A percentile compares a stretch with the other conserved stretches of the same genome.
Evolutionary conservation across 2,888 invertebrate genomes (phyloP).

Genomic region (Saturnia japonica): DNA sequence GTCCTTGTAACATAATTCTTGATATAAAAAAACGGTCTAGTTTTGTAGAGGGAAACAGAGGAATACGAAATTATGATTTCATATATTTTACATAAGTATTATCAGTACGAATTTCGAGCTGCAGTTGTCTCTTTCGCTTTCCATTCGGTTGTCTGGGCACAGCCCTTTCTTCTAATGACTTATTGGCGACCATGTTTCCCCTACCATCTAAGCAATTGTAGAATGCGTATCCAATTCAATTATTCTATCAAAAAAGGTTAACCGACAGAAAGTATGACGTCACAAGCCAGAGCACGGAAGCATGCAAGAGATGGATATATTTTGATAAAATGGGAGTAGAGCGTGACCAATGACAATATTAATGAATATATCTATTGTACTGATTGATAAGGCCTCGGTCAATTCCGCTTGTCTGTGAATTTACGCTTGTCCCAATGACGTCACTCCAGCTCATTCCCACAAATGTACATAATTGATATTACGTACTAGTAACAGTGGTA

Average conservation of each 20-base stretch:
- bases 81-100: too few relatives aligned
- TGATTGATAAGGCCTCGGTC: slow-evolving; percentile 14
- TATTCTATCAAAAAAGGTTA: background rate
- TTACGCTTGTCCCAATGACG: slow-evolving; percentile 2
- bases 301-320: background rate
- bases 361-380: slow-evolving; percentile 6
- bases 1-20: too few relatives aligned
- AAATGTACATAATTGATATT: background rate
- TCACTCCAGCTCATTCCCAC: background rate
- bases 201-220: too few relatives aligned
- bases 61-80: too few relatives aligned
- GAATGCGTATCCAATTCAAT: too few relatives aligned
- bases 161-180: too few relatives aligned
- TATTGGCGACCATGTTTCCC: too few relatives aligned
- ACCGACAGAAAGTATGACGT: background rate
- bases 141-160: too few relatives aligned
- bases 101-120: too few relatives aligned
- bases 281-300: background rate
- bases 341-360: background rate
- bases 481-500: background rate
- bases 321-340: background rate
- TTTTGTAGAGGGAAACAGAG: too few relatives aligned
- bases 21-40: too few relatives aligned
- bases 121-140: too few relatives aligned
- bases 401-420: slow-evolving; percentile 10